Percentiles rank a stretch among this genome's conserved stretches.
phyloP scores from a whole-genome alignment of 1,140 invertebrate species.

The Drosophila pallidifrons region DNA sequence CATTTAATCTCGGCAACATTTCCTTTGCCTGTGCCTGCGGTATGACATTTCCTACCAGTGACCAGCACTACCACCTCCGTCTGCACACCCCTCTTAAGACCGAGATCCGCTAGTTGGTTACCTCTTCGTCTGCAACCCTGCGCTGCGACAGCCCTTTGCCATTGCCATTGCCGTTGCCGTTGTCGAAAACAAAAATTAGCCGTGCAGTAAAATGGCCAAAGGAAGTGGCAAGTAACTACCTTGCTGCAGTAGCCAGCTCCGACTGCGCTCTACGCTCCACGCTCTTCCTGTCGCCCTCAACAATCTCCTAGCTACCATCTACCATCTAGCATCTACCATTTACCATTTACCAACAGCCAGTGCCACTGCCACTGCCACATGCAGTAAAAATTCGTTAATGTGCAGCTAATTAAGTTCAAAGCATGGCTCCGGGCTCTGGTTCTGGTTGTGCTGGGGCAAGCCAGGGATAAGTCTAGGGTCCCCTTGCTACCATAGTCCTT shows the following conservation, averaged over 20 bases:
- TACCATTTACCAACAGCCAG: conserved; percentile 5
- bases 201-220: conserved; percentile 78
- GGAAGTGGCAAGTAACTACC: conserved; percentile 77
- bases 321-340: conserved; percentile 2
- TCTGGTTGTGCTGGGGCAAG: conserved; percentile 45
- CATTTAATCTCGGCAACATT: conserved; percentile 79
- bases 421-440: conserved; percentile 67
- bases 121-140: conserved; percentile 11
- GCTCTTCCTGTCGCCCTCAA: not conserved
- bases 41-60: conserved; percentile 76
- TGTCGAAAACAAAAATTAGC: conserved; percentile 83
- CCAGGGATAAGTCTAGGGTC: conserved; percentile 35
- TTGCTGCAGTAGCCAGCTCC: conserved; percentile 65
- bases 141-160: conserved; percentile 57
- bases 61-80: conserved; percentile 15
- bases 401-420: conserved; percentile 83
- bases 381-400: conserved; percentile 83
- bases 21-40: conserved; percentile 65
- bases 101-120: not conserved
- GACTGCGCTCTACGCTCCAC: conserved; percentile 13
- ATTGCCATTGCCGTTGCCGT: conserved; percentile 46
- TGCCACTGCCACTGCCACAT: conserved; percentile 49
- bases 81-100: not conserved
- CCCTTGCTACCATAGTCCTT: conserved; percentile 19
- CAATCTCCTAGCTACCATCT: conserved; percentile 6